Evolutionary conservation across 1,140 invertebrate genomes (phyloP).

Genomic region (Drosophila leontia): DNA sequence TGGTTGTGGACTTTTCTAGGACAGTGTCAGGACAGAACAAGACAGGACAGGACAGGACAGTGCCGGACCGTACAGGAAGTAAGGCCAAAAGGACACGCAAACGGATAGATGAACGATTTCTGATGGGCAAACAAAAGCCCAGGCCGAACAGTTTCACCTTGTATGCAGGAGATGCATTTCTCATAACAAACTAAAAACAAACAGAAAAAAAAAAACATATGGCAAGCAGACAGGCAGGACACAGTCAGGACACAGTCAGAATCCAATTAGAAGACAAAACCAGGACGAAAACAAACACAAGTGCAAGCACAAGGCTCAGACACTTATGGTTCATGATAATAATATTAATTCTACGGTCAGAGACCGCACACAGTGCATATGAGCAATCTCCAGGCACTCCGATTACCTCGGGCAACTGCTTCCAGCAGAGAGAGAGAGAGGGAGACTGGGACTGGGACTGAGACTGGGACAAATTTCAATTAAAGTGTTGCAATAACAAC

Average conservation of each 20-base stretch:
- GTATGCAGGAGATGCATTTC: conserved; percentile 23
- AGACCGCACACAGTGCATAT: conserved; percentile 53
- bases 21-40: background rate
- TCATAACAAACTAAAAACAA: conserved; percentile 14
- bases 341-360: conserved; percentile 43
- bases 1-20: background rate
- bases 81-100: background rate
- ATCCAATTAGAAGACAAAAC: conserved; percentile 42
- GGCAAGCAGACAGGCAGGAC: background rate
- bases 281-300: conserved; percentile 4
- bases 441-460: background rate
- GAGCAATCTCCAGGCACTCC: conserved; percentile 19
- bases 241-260: conserved; percentile 10
- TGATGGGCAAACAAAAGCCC: conserved; percentile 39
- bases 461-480: conserved; percentile 53
- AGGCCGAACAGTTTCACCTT: conserved; percentile 17
- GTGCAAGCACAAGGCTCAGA: conserved; percentile 9
- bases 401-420: background rate
- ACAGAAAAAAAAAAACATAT: conserved; percentile 1
- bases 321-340: conserved; percentile 45
- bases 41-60: background rate
- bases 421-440: background rate
- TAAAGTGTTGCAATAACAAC: conserved; percentile 62
- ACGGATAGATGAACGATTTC: conserved; percentile 17
- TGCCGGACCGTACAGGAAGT: background rate